Conservation (phyloP, 2,797 vertebrate species). For the Melanotaenia boesemani region DNA sequence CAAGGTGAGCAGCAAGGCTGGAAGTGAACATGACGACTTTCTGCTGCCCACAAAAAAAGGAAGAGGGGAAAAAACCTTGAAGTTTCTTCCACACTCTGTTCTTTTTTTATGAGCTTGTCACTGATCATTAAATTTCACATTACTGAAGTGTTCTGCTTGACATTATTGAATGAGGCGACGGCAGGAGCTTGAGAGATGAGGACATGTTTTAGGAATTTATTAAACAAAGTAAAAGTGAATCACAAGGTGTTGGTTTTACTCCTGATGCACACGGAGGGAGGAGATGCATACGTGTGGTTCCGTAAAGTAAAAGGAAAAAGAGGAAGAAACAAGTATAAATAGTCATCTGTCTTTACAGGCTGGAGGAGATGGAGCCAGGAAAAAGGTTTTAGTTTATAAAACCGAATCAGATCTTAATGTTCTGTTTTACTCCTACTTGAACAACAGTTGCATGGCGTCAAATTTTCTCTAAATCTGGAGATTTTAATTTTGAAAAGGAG, state of each 20-base stretch:
- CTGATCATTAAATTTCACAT: slow-evolving; percentile 76
- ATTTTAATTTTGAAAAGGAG: neutral
- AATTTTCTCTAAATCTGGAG: neutral
- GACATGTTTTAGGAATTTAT: slow-evolving; percentile 59
- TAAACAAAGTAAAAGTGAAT: slow-evolving; percentile 62
- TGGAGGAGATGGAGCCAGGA: neutral
- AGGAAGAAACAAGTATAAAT: neutral
- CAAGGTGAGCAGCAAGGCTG: slow-evolving; percentile 62
- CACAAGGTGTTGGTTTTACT: slow-evolving; percentile 59
- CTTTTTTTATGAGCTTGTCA: slow-evolving; percentile 68
- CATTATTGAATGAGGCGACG: slow-evolving; percentile 52
- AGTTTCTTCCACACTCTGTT: slow-evolving; percentile 49
- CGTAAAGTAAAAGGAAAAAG: neutral
- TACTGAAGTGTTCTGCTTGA: slow-evolving; percentile 64
- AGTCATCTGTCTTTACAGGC: neutral
- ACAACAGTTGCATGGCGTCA: neutral
- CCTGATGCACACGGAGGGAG: neutral
- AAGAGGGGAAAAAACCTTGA: slow-evolving; percentile 28
- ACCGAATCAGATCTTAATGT: neutral
- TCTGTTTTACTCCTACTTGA: neutral
- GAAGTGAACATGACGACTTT: slow-evolving; percentile 55
- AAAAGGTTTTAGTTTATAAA: neutral
- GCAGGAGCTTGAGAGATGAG: slow-evolving; percentile 46
- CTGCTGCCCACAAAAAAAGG: neutral
- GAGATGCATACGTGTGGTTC: neutral